Evolutionary conservation across 2,797 vertebrate species (phyloP).

Genomic region (Gymnoscopelus microlampas): DNA sequence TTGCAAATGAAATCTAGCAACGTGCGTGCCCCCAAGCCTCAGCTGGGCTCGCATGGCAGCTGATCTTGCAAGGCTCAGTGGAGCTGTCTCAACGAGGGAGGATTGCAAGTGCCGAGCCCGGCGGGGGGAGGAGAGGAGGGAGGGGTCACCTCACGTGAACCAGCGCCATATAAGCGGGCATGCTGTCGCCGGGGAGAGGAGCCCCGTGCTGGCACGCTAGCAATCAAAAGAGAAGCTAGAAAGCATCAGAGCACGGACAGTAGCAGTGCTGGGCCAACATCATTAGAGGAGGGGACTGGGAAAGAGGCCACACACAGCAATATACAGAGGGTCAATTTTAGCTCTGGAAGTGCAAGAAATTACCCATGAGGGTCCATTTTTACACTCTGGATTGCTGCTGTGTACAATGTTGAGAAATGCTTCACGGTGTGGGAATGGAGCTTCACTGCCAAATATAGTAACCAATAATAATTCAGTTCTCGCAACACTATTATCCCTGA

Average conservation of each 20-base stretch:
- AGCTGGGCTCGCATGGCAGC: conserved; percentile 79
- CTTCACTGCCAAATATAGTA: conserved; percentile 20
- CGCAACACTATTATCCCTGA: conserved; percentile 33
- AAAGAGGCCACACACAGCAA: conserved; percentile 4
- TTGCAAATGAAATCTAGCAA: conserved; percentile 82
- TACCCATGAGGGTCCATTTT: too few species aligned
- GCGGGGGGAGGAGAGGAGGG: conserved; percentile 31
- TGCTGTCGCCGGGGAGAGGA: conserved; percentile 56
- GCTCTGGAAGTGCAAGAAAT: too few species aligned
- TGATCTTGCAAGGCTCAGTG: conserved; percentile 85
- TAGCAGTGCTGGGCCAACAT: conserved; percentile 30
- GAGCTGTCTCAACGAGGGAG: conserved; percentile 82
- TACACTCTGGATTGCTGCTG: too few species aligned
- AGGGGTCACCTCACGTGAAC: conserved; percentile 79
- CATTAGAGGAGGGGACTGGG: conserved; percentile 28
- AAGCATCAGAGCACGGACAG: conserved; percentile 71
- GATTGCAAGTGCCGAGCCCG: conserved; percentile 66
- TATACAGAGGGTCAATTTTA: too few species aligned
- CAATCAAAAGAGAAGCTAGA: conserved; percentile 70
- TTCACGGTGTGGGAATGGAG: conserved; percentile 22
- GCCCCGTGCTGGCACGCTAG: conserved; percentile 49
- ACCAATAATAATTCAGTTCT: conserved; percentile 39
- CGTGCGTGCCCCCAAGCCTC: conserved; percentile 75
- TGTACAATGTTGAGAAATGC: conserved; percentile 19
- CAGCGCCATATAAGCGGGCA: conserved; percentile 46